Evolutionary conservation across 1,140 invertebrate species (phyloP), one percentile per base, ranked within the genome.

Genomic region (Mizuhopecten yessoensis): DNA sequence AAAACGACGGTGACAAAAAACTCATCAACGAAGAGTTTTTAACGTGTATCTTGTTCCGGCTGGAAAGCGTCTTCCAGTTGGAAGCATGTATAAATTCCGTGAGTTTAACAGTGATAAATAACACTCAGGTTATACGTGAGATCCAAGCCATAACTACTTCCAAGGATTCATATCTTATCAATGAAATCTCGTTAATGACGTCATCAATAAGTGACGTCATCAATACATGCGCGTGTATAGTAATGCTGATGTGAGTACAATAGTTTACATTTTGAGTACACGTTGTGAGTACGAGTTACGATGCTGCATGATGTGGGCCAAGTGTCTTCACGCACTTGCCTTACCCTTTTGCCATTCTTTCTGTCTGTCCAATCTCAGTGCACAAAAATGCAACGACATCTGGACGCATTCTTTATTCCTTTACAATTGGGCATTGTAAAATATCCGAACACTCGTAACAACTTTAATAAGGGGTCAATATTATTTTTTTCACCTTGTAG

Each of bases 1-100:
- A 75, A 75, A n/a, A 75, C 57, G 15, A 29, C n/a, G 2, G 57
- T 75, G 29, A 75, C n/a, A 5, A 75, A 75, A n/a, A 75, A 23
- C 1, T 75, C 57, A 13, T 75, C 57, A 75, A 29, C 57, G 57
- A 75, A 75, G n/a, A 75, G 57, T 75, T 75, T 75, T 75, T 75
- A 29, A 75, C 23, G 17, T 5, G 1, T 49, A 49, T 49, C 10
- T 49, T n/a, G 45, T 49, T 49, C 45, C 45, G 11, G 45, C 13
- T 49, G 45, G 45, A 49, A 49, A 49, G 20, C 3, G 23, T 7
- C 5, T n/a, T 75, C n/a, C 23, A 75, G 42, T 17, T 15, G 42
- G 42, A 45, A 45, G 17, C 42, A 45, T 7, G 17, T 7, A 39
- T 39, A n/a, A n/a, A 17, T 45, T 45, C 17, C 42, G 17, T 7